Evolutionary conservation across 2,888 invertebrate genomes (phyloP).

Genomic region (Rhagophthalmus giganteus): DNA sequence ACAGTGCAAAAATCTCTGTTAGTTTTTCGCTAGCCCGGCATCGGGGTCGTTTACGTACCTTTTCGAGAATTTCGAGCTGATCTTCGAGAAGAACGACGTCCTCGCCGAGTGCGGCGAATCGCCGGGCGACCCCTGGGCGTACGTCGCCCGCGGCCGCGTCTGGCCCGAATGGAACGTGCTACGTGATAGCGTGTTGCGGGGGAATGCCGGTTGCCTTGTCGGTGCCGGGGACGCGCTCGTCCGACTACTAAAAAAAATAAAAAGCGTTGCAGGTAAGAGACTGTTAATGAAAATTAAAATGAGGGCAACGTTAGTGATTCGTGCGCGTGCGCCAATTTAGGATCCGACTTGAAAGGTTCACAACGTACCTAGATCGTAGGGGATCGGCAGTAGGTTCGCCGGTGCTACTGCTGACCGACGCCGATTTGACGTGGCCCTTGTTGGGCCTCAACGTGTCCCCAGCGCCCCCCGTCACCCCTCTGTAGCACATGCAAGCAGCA

Average conservation of each 20-base stretch:
- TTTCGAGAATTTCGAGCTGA: constrained; percentile 96
- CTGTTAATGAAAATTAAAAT: too few relatives aligned
- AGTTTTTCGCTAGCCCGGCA: too few relatives aligned
- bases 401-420: constrained; percentile 82
- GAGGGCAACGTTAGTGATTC: too few relatives aligned
- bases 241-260: constrained; percentile 45
- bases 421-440: constrained; percentile 96
- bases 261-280: too few relatives aligned
- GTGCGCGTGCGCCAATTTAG: too few relatives aligned
- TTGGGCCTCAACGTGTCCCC: constrained; percentile 57
- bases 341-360: too few relatives aligned
- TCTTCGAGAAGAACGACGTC: constrained; percentile 95
- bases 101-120: constrained; percentile 78
- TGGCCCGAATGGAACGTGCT: constrained; percentile 95
- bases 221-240: constrained; percentile 58
- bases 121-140: constrained; percentile 61
- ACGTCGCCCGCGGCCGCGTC: constrained; percentile 64
- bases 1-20: too few relatives aligned
- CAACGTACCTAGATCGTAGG: constrained; percentile 69
- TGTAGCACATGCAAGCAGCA: constrained; percentile 53
- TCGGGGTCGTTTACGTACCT: too few relatives aligned
- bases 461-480: constrained; percentile 50
- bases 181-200: constrained; percentile 90
- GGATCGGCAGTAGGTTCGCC: constrained; percentile 69
- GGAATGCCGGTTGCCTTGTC: constrained; percentile 74